Percentiles rank a stretch among this genome's conserved stretches.
Evolutionary conservation across 2,888 invertebrate species (phyloP).

Genomic region (Agrilus cyanescens): DNA sequence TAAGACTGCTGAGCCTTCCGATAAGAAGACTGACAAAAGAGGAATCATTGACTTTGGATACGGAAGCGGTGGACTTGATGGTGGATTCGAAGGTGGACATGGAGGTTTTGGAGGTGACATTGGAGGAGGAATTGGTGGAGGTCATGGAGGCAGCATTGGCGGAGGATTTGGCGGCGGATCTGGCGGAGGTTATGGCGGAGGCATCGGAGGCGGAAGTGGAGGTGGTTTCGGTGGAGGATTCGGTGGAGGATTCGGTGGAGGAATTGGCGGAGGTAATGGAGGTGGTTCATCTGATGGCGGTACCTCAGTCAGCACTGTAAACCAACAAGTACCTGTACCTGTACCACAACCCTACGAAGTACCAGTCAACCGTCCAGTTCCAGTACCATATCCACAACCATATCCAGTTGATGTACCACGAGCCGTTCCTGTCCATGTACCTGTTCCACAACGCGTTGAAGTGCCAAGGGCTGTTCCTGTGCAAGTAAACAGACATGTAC

Average conservation of each 20-base stretch:
- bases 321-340: slow-evolving; percentile 28
- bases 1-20: too few relatives aligned
- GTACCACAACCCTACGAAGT: slow-evolving; percentile 30
- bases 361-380: slow-evolving; percentile 33
- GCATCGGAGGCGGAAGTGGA: slow-evolving; percentile 13
- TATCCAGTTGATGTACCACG: slow-evolving; percentile 40
- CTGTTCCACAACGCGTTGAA: slow-evolving; percentile 29
- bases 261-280: slow-evolving; percentile 8
- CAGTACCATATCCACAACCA: slow-evolving; percentile 42
- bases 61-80: slow-evolving; percentile 9
- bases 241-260: slow-evolving; percentile 10
- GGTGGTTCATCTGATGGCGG: slow-evolving; percentile 20
- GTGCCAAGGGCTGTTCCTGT: slow-evolving; percentile 32
- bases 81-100: slow-evolving; percentile 7
- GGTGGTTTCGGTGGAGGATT: slow-evolving; percentile 12
- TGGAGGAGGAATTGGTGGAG: slow-evolving; percentile 12
- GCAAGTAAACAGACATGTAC: slow-evolving; percentile 28
- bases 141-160: slow-evolving; percentile 9
- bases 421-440: slow-evolving; percentile 36
- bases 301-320: slow-evolving; percentile 29
- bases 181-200: slow-evolving; percentile 12
- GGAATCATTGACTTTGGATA: slow-evolving; percentile 1
- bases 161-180: slow-evolving; percentile 8
- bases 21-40: too few relatives aligned
- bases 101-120: slow-evolving; percentile 3